Percentiles rank a stretch among this genome's conserved stretches.
These are phyloP conservation scores for Aplodontia rufa DNA, from an alignment of 2,113 vertebrate genomes.

Conservation along the genomic window DNA sequence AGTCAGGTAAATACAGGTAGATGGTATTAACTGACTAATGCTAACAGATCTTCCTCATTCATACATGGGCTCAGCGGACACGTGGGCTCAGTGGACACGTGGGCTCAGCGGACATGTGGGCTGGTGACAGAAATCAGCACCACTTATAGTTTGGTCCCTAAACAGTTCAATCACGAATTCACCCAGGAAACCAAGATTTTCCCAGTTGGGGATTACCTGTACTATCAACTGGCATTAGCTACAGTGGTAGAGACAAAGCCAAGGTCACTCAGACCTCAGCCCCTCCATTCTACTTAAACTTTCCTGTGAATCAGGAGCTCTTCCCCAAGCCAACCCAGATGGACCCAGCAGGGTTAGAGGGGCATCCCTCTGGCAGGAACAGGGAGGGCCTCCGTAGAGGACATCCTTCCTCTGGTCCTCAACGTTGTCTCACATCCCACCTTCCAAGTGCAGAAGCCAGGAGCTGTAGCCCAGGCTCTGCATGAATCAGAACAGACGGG, in stretches of 20 bases:
- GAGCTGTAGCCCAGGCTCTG: not conserved
- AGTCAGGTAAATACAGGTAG: not conserved
- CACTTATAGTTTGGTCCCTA: not conserved
- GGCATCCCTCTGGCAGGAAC: fast-evolving
- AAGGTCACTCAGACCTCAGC: not conserved
- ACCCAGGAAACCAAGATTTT: not conserved
- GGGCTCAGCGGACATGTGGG: not conserved
- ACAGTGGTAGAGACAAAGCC: too few species aligned
- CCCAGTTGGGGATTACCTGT: not conserved
- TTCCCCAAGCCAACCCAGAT: not conserved
- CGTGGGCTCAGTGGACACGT: not conserved
- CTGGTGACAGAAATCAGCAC: not conserved
- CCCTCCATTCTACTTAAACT: not conserved
- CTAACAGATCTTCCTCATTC: not conserved
- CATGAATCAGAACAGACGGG: not conserved
- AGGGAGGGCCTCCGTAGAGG: fast-evolving
- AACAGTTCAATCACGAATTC: not conserved
- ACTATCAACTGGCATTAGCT: fast-evolving
- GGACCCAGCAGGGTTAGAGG: not conserved
- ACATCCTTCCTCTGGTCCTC: fast-evolving
- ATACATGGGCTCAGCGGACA: not conserved
- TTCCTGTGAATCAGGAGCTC: not conserved
- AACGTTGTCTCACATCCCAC: not conserved
- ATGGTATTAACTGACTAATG: not conserved
- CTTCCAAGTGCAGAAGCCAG: not conserved